A percentile compares a stretch with the other conserved stretches of the same genome.
These are phyloP conservation scores for Haliclona indistincta DNA, from an alignment of 37 sponge, comb jelly and placozoan species.

Conservation along the genomic window DNA sequence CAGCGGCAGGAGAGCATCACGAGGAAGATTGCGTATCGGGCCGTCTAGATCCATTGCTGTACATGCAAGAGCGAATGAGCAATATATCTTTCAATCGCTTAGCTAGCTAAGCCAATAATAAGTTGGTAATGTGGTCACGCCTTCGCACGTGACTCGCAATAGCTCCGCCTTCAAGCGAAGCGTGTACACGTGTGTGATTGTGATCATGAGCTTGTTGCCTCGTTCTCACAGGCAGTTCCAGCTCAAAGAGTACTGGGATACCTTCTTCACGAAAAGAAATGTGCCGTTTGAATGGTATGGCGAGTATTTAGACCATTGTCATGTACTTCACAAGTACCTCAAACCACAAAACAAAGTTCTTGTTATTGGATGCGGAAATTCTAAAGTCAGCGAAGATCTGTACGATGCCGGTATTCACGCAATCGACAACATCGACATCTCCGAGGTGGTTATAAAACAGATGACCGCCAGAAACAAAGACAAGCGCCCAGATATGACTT, in stretches of 20 bases:
- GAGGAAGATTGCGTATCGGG: too few relatives aligned
- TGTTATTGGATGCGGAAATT: slow-evolving; percentile 88
- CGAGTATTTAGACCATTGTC: slow-evolving; percentile 80
- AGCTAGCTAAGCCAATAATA: background rate
- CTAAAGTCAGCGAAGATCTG: slow-evolving; percentile 79
- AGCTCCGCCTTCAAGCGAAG: background rate
- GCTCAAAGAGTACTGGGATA: slow-evolving; percentile 80
- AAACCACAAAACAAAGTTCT: slow-evolving; percentile 51
- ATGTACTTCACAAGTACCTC: slow-evolving; percentile 79
- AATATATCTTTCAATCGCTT: too few relatives aligned
- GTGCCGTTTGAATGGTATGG: slow-evolving; percentile 91
- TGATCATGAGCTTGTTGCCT: slow-evolving; percentile 66
- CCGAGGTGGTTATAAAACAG: slow-evolving; percentile 75
- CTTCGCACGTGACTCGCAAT: background rate
- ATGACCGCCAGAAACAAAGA: slow-evolving; percentile 71
- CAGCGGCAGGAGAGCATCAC: too few relatives aligned
- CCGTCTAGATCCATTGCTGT: too few relatives aligned
- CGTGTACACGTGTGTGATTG: background rate
- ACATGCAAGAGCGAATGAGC: too few relatives aligned
- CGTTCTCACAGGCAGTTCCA: slow-evolving; percentile 58
- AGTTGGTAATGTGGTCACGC: background rate
- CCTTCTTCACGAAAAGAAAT: slow-evolving; percentile 68
- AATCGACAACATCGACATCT: slow-evolving; percentile 82
- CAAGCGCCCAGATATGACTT: slow-evolving; percentile 70
- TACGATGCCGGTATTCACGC: slow-evolving; percentile 78